Percentiles rank a stretch among this genome's conserved stretches.
These are phyloP conservation scores for Drosophila ohnishii DNA, from an alignment of 1,140 invertebrate species.

Conservation along the genomic window DNA sequence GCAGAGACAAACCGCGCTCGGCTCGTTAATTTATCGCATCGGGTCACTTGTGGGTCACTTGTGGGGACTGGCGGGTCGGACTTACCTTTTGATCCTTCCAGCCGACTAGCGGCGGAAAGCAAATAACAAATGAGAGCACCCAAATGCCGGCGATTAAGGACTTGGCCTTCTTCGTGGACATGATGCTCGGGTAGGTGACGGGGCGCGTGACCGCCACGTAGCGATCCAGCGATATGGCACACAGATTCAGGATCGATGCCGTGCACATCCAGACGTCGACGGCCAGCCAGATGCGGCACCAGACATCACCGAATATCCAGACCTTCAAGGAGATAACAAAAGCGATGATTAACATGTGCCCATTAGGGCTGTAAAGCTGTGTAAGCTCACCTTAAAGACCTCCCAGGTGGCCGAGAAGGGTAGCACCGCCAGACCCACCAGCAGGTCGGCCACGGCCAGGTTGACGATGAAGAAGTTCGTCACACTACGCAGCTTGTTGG, in stretches of 20 bases:
- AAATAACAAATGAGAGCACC: constrained; percentile 97
- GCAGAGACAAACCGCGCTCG: constrained; percentile 48
- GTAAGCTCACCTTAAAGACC: constrained; percentile 89
- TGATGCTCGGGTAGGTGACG: constrained; percentile 95
- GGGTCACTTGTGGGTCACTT: constrained; percentile 30
- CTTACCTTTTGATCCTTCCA: constrained; percentile 93
- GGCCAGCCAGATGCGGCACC: constrained; percentile 96
- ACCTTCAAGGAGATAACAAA: constrained; percentile 84
- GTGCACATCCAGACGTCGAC: constrained; percentile 98
- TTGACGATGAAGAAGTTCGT: constrained; percentile 98
- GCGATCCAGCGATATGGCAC: constrained; percentile 95
- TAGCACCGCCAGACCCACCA: constrained; percentile 95
- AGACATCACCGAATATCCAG: constrained; percentile 96
- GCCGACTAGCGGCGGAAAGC: constrained; percentile 97
- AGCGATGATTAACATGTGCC: too few relatives aligned
- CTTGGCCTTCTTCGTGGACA: constrained; percentile 94
- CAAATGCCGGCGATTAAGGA: constrained; percentile 95
- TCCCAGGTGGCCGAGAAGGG: constrained; percentile 95
- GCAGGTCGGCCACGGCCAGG: constrained; percentile 94
- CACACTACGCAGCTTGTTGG: constrained; percentile 93
- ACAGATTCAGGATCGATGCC: constrained; percentile 96
- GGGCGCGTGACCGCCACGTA: constrained; percentile 97
- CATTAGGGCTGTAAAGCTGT: background rate
- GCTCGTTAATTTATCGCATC: constrained; percentile 46
- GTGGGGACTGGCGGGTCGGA: background rate